Evolutionary conservation across 2,113 vertebrate species (phyloP), one percentile per base, ranked within the genome.

Genomic region (Pachyramphus minor): DNA sequence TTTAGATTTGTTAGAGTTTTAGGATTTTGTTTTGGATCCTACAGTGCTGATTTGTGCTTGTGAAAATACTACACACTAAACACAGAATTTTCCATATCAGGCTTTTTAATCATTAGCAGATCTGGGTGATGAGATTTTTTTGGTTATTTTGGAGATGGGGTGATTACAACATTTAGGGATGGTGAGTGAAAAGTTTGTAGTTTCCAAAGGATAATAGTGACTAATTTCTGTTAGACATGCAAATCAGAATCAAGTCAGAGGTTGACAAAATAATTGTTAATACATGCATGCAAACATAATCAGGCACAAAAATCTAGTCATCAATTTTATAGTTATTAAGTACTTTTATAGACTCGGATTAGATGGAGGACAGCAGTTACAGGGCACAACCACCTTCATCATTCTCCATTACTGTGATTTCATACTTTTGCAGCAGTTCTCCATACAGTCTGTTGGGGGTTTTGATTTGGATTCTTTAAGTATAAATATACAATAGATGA

Each of bases 361-460:
- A 87, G 17, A 59, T 47, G 59, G 56, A 88, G 25, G 44, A 27
- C 41, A 47, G 10, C 16, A 28, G 9, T 82, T 78, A 20, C 5
- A 74, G 53, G 55, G 50, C 50, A 75, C 35, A 92, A 39, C 71
- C n/a, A n/a, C 76, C 50, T 82, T 89, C 42, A 50, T 77, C 77
- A 58, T 77, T 85, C 41, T 47, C 55, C 15, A 19, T 78, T 72
- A 12, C 24, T 44, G n/a, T 90, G 55, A 42, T 77, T 90, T 64
- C 79, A 50, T 64, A 58, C 7, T 71, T 82, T 6, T 2, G 8
- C 47, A 84, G 22, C 17, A 31, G 12, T 81, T 90, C 47, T 56
- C 67, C 18, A 23, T 42, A 13, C 27, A 13, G 11, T 68, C 73
- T 37, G 9, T 23, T 69, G 21, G 5, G 12, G n/a, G 23, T 17